Base-by-base conservation (phyloP, 2,797 vertebrate species). In the Alosa sapidissima region DNA sequence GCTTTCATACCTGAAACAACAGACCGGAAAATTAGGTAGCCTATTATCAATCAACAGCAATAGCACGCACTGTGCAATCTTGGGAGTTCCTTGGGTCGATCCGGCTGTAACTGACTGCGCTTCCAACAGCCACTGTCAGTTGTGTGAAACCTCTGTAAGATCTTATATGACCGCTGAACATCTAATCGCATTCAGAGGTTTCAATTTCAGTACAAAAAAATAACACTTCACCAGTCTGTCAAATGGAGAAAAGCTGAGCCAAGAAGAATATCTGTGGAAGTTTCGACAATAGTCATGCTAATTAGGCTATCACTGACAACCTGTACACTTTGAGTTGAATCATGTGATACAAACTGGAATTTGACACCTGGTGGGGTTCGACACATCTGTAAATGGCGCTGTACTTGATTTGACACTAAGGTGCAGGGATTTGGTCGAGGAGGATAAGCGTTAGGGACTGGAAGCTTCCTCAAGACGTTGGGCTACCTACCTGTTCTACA, bases 291-390 rank as follows among this genome's bases (percentile, higher is more conserved):
- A 75, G 68, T 75, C 68, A 75, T 75, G 68, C 68, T 75, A 75
- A 75, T 75, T 75, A 75, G 68, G 68, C 68, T 75, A 75, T 75
- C 72, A 78, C 19, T 78, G 14, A 36, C 72, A 78, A 78, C 85
- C 86, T 84, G 83, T 87, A 78, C 83, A 84, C 82, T 83, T 48
- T 82, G 84, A 48, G 81, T 47, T 78, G 84, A 75, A 84, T 89
- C 89, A 90, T 87, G 91, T 89, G 89, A 88, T 88, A 85, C 65
- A 86, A 82, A 84, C 84, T 90, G 89, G 89, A 88, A 91, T 91
- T 88, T 85, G 89, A 91, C 88, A 88, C 91, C 90, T 82, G 85
- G 55, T 41, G 83, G 86, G 81, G 45, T 85, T 87, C 52, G 82
- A 88, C 86, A 87, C 52, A 82, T 88, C 89, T 89, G 87, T 87